These are phyloP conservation scores for Poecilia velifera DNA, from an alignment of 2,797 vertebrate genomes.

Conservation along the genomic window DNA sequence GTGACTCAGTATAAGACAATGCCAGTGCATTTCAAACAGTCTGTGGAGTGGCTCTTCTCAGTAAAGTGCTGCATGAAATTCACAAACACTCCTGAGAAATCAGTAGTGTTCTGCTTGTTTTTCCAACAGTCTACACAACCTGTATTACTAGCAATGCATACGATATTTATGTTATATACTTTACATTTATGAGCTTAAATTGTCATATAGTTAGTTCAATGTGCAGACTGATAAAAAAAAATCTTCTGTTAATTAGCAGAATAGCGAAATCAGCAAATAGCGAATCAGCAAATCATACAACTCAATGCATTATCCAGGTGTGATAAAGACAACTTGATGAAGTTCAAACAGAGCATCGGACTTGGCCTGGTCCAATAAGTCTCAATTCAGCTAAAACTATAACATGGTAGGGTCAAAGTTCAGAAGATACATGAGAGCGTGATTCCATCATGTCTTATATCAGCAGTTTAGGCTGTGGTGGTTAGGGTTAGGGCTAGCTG, in stretches of 20 bases:
- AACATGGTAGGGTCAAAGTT: too few species aligned
- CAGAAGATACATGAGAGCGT: too few species aligned
- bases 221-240: not conserved
- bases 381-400: too few species aligned
- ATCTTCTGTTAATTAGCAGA: not conserved
- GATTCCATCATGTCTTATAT: too few species aligned
- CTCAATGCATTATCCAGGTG: too few species aligned
- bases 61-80: conserved; percentile 26
- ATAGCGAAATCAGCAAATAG: too few species aligned
- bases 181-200: not conserved
- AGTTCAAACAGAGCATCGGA: too few species aligned
- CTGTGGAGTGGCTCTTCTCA: conserved; percentile 32
- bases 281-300: too few species aligned
- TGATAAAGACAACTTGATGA: too few species aligned
- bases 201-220: not conserved
- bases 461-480: too few species aligned
- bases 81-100: conserved; percentile 14
- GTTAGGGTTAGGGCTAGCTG: too few species aligned
- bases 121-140: not conserved
- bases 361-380: too few species aligned
- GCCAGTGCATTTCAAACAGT: conserved; percentile 49
- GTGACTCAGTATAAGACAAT: conserved; percentile 46
- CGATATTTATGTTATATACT: not conserved
- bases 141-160: not conserved
- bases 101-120: conserved; percentile 5